A percentile compares a stretch with the other conserved stretches of the same genome.
phyloP scores from a whole-genome alignment of 2,113 vertebrate species.

The Fukomys damarensis region DNA sequence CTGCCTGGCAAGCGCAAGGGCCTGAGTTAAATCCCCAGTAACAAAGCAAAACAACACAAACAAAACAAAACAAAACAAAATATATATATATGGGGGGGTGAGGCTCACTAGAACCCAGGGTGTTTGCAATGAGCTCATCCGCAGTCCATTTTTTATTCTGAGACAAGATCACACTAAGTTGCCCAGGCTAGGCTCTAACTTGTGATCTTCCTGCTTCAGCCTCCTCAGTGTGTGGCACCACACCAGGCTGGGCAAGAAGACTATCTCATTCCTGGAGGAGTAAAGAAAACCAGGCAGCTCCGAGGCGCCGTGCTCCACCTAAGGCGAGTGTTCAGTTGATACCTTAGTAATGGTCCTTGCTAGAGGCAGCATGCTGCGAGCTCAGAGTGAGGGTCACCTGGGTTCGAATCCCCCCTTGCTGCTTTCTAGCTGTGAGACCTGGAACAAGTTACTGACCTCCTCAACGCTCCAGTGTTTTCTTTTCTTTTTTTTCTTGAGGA shows the following conservation, averaged over 20 bases:
- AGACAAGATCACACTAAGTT: neutral
- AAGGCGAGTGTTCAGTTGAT: rapidly evolving
- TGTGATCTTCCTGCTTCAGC: neutral
- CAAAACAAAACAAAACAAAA: too few species aligned
- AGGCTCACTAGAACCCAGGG: neutral
- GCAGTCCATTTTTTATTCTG: neutral
- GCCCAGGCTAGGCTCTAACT: neutral
- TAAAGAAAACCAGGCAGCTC: neutral
- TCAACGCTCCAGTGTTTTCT: neutral
- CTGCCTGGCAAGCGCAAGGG: too few species aligned
- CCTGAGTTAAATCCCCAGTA: too few species aligned
- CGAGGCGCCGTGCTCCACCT: neutral
- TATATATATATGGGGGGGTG: neutral
- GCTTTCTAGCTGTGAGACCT: neutral
- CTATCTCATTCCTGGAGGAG: neutral
- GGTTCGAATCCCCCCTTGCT: neutral
- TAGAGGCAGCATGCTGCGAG: too few species aligned
- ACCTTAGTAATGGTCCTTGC: neutral
- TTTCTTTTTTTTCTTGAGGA: neutral
- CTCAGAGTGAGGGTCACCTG: neutral
- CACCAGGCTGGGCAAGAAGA: neutral
- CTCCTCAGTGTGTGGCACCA: neutral
- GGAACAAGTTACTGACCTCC: neutral
- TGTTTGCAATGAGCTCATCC: neutral
- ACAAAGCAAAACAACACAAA: too few species aligned